phyloP scores from a whole-genome alignment of 2,797 vertebrate genomes.

The Falco novaeseelandiae region DNA sequence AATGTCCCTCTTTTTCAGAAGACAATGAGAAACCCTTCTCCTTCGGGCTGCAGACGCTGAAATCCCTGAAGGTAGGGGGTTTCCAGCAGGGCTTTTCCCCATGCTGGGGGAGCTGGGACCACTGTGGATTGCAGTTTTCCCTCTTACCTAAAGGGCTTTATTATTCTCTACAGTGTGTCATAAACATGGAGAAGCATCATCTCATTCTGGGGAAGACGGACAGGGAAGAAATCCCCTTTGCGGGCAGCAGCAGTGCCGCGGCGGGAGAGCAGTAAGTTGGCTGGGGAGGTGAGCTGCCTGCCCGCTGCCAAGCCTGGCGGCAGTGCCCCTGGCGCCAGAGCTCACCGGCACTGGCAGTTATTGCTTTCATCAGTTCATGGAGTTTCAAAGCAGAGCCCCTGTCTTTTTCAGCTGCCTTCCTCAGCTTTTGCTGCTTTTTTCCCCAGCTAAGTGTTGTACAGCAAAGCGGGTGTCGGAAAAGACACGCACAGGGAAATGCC shows the following conservation, averaged over 20 bases:
- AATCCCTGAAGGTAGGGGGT: constrained; percentile 85
- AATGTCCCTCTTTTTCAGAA: constrained; percentile 75
- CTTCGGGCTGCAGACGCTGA: constrained; percentile 85
- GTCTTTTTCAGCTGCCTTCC: neutral
- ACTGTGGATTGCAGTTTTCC: neutral
- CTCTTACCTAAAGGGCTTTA: neutral
- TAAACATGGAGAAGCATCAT: constrained; percentile 87
- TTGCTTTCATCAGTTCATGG: neutral
- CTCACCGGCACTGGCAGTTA: neutral
- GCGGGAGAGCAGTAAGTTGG: constrained; percentile 77
- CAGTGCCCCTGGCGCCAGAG: neutral
- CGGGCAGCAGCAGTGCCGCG: constrained; percentile 7
- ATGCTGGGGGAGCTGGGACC: neutral
- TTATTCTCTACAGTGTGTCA: constrained; percentile 81
- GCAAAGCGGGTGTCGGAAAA: neutral
- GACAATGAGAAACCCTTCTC: constrained; percentile 81
- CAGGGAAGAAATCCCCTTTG: constrained; percentile 84
- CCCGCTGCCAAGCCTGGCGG: neutral
- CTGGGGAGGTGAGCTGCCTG: neutral
- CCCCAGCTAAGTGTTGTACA: neutral
- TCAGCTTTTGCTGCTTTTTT: neutral
- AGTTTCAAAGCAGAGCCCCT: neutral
- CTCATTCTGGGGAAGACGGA: constrained; percentile 82
- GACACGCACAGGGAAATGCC: neutral
- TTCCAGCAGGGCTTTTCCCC: neutral